phyloP scores from a whole-genome alignment of 2,113 vertebrate genomes.

The Neodontobutis hainanensis region DNA sequence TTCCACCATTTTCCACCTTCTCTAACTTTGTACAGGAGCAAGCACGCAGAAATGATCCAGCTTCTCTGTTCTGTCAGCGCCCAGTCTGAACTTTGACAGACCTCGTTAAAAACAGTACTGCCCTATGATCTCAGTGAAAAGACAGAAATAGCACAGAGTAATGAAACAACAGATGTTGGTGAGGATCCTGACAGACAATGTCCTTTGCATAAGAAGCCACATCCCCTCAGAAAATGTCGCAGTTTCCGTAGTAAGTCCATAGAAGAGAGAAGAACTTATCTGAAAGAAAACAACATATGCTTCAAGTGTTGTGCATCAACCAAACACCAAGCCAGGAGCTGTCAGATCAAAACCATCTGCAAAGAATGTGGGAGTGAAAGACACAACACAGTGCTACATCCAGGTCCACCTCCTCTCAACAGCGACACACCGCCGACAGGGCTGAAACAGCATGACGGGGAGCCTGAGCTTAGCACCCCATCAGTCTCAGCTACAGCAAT shows the following conservation, averaged over 20 bases:
- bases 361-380: conserved; percentile 4
- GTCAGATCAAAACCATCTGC: background rate
- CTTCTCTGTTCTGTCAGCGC: too few species aligned
- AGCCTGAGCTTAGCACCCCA: background rate
- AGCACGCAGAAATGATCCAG: too few species aligned
- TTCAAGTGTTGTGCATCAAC: background rate
- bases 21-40: too few species aligned
- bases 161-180: too few species aligned
- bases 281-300: conserved; percentile 12
- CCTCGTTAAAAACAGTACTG: too few species aligned
- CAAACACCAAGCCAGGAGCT: background rate
- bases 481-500: background rate
- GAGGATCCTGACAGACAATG: conserved; percentile 1
- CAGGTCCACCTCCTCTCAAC: background rate
- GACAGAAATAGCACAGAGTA: too few species aligned
- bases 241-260: conserved; percentile 1
- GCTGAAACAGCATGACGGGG: background rate
- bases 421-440: too few species aligned
- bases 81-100: too few species aligned
- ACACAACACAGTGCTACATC: background rate
- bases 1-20: too few species aligned
- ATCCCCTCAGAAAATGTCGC: conserved; percentile 9
- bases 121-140: too few species aligned
- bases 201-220: conserved; percentile 7
- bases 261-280: conserved; percentile 1